Conservation (phyloP, 2,888 invertebrate species). For the Candidula unifasciata region DNA sequence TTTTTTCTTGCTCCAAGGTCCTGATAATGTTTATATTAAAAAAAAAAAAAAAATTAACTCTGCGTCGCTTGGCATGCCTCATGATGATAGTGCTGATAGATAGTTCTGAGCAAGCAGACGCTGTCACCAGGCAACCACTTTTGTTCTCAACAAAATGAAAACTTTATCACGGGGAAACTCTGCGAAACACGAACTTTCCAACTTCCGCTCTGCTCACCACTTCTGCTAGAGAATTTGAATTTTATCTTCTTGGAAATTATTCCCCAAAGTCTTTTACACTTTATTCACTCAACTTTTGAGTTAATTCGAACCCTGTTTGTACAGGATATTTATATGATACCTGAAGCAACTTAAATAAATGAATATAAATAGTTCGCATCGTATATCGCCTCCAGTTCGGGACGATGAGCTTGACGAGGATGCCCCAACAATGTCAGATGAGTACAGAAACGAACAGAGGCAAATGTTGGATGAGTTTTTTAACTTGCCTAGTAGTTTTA, state of each 20-base stretch:
- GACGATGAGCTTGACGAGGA: background rate
- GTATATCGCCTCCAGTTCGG: conserved; percentile 37
- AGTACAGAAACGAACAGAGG: background rate
- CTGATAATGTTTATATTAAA: too few species aligned
- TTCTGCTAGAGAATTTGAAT: too few species aligned
- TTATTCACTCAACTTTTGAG: background rate
- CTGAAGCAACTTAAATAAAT: background rate
- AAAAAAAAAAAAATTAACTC: too few species aligned
- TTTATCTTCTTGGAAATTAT: background rate
- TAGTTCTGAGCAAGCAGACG: too few species aligned
- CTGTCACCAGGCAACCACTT: too few species aligned
- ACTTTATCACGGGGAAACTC: background rate
- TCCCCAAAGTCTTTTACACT: background rate
- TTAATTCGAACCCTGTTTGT: background rate
- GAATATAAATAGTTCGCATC: conserved; percentile 8
- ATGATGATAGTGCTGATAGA: too few species aligned
- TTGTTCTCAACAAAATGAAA: background rate
- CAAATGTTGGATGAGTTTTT: conserved; percentile 42
- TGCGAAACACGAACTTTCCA: background rate
- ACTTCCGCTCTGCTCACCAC: background rate
- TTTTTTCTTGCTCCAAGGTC: too few species aligned
- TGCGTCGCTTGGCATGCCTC: too few species aligned
- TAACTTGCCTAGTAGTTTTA: conserved; percentile 36
- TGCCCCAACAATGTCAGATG: background rate
- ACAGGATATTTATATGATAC: background rate